A percentile compares a stretch with the other conserved stretches of the same genome.
These are phyloP conservation scores for Drosophila testacea DNA, from an alignment of 2,888 invertebrate genomes.

Conservation along the genomic window DNA sequence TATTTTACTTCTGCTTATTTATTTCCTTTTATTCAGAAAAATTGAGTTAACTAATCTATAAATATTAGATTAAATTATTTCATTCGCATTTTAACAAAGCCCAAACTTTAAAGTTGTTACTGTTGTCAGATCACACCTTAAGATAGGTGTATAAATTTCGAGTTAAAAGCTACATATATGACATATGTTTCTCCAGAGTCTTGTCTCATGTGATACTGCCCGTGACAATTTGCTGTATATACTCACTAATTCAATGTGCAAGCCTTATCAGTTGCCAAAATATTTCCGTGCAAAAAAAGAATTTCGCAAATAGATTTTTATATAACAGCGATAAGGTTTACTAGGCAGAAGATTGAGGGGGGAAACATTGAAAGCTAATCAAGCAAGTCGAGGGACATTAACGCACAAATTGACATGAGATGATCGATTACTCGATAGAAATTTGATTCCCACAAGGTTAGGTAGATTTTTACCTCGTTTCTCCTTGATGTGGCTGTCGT, in stretches of 20 bases:
- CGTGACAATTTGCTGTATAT: neutral
- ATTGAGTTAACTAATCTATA: neutral
- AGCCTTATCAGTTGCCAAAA: slow-evolving; percentile 39
- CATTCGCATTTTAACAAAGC: neutral
- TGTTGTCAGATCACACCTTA: neutral
- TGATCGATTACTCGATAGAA: slow-evolving; percentile 41
- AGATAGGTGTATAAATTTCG: slow-evolving; percentile 2
- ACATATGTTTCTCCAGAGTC: neutral
- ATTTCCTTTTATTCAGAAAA: neutral
- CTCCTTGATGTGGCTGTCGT: slow-evolving; percentile 94
- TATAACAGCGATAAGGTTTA: slow-evolving; percentile 45
- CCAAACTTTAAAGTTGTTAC: neutral
- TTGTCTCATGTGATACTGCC: slow-evolving; percentile 7
- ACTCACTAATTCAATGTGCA: slow-evolving; percentile 4
- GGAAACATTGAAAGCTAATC: slow-evolving; percentile 25
- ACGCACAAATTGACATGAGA: slow-evolving; percentile 16
- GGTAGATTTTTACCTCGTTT: slow-evolving; percentile 90
- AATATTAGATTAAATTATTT: slow-evolving; percentile 7
- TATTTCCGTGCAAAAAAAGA: slow-evolving; percentile 11
- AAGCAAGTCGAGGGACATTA: neutral
- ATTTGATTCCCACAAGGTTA: neutral
- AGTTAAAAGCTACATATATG: neutral
- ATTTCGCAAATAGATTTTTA: slow-evolving; percentile 43
- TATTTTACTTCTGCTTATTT: no score
- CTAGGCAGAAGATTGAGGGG: slow-evolving; percentile 9